Percentiles rank a stretch among this genome's conserved stretches.
These are phyloP conservation scores for Carpatolechia fugitivella DNA, from an alignment of 2,888 invertebrate species.

Conservation along the genomic window DNA sequence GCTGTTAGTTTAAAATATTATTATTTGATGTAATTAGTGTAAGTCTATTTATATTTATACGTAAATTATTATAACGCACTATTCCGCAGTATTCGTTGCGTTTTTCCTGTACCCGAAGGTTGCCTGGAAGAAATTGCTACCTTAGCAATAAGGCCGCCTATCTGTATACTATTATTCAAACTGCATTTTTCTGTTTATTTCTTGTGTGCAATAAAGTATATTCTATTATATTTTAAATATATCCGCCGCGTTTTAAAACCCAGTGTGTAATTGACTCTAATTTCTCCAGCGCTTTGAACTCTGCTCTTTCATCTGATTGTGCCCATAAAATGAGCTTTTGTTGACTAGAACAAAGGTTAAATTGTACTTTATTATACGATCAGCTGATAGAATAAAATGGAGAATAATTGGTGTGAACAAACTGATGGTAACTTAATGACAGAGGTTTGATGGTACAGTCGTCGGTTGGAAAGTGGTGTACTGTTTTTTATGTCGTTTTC, in stretches of 20 bases:
- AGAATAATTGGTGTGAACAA: not conserved
- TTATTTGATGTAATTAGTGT: too few relatives aligned
- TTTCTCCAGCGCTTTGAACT: constrained; percentile 5
- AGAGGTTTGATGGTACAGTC: not conserved
- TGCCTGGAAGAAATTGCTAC: too few relatives aligned
- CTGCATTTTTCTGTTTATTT: too few relatives aligned
- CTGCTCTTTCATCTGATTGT: constrained; percentile 5
- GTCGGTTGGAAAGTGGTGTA: too few relatives aligned
- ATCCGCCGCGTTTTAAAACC: not conserved
- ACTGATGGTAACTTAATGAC: not conserved
- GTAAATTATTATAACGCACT: too few relatives aligned
- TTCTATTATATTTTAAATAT: not conserved
- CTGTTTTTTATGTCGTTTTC: too few relatives aligned
- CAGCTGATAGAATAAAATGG: not conserved
- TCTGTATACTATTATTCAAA: too few relatives aligned
- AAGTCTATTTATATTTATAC: too few relatives aligned
- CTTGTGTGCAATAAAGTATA: not conserved
- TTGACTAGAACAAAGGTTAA: not conserved
- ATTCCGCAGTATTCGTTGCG: too few relatives aligned
- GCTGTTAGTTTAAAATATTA: too few relatives aligned
- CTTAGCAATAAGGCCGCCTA: too few relatives aligned
- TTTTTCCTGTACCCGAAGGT: too few relatives aligned
- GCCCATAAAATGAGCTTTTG: not conserved
- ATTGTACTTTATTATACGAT: not conserved
- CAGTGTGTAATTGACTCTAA: not conserved